Evolutionary conservation across 2,113 vertebrate species (phyloP), one percentile per base, ranked within the genome.

Genomic region (Engraulis encrasicolus): DNA sequence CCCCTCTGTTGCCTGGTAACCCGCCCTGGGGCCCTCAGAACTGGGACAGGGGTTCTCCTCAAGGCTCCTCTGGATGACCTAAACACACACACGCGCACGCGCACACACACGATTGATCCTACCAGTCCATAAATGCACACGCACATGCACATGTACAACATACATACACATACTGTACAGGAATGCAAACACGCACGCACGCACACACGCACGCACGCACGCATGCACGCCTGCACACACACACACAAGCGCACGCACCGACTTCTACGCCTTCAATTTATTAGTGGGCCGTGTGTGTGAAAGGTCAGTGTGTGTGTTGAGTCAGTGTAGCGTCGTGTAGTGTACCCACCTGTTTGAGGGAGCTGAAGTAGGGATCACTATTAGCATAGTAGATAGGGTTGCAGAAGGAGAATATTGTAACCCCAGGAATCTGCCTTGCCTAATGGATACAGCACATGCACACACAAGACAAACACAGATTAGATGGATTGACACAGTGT

Each of bases 311-410:
- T 54, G 23, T 84, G 61, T 58, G 40, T 40, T 52, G 27, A 50
- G 81, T 82, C 1, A 31, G 78, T 78, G n/a, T n/a, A n/a, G n/a
- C n/a, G n/a, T n/a, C n/a, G n/a, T n/a, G n/a, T n/a, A n/a, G n/a
- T n/a, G 27, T 5, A 31, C 66, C 36, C 71, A 92, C 92, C 88
- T 93, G 88, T 92, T 93, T 97, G n/a, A 97, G 92, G 0, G 94
- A 88, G 0, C 93, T 95, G 1, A 95, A n/a, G 0, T 96, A 94
- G 78, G 96, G 48, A 86, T 97, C 96, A 50, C 94, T 94, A 0
- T n/a, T 98, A 86, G 97, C 96, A 85, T 97, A 97, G 90, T 96
- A 97, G 81, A 98, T 0, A 0, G 97, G 96, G 81, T 93, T 92
- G 0, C 95, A n/a, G n/a, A 94, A 97, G 58, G 91, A 94, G 91